Evolutionary conservation across 53 echinoderm and acorn worm genomes (phyloP).

Genomic region (Holothuria leucospilota): DNA sequence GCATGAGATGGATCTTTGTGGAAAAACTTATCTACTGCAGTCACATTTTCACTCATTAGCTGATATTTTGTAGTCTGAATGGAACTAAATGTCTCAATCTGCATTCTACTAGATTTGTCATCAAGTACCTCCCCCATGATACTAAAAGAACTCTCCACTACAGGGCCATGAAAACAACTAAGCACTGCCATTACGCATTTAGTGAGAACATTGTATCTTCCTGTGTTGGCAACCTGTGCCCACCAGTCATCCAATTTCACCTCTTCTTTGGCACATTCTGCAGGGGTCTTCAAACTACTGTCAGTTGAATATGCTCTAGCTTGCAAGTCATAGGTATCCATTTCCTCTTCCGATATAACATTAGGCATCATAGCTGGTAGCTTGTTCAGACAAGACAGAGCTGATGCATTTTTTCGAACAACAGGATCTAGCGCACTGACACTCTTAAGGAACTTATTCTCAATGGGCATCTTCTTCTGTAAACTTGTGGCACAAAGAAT

Average conservation of each 20-base stretch:
- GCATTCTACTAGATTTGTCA: too few relatives aligned
- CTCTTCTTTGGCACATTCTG: not conserved
- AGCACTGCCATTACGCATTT: slow-evolving; percentile 62
- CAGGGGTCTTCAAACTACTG: not conserved
- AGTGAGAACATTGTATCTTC: slow-evolving; percentile 47
- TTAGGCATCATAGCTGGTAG: slow-evolving; percentile 51
- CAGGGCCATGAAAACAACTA: slow-evolving; percentile 59
- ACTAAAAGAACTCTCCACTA: too few relatives aligned
- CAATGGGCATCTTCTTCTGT: slow-evolving; percentile 66
- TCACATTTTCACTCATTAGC: too few relatives aligned
- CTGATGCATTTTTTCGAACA: slow-evolving; percentile 55
- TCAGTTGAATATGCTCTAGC: slow-evolving; percentile 38
- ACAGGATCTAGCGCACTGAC: slow-evolving; percentile 59
- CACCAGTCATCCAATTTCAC: slow-evolving; percentile 45
- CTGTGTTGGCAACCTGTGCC: not conserved
- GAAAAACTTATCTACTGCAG: too few relatives aligned
- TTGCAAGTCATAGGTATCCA: slow-evolving; percentile 52
- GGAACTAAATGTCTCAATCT: too few relatives aligned
- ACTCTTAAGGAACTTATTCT: slow-evolving; percentile 42
- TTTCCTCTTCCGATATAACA: slow-evolving; percentile 49
- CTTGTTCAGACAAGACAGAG: slow-evolving; percentile 46
- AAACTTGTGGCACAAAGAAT: slow-evolving; percentile 60
- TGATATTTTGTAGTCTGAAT: too few relatives aligned
- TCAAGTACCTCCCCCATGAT: slow-evolving; percentile 53
- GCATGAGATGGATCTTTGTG: too few relatives aligned